Percentiles rank a stretch among this genome's conserved stretches.
Conservation (phyloP, 92 coral and sea anemone genomes). For the Heliopora coerulea region DNA sequence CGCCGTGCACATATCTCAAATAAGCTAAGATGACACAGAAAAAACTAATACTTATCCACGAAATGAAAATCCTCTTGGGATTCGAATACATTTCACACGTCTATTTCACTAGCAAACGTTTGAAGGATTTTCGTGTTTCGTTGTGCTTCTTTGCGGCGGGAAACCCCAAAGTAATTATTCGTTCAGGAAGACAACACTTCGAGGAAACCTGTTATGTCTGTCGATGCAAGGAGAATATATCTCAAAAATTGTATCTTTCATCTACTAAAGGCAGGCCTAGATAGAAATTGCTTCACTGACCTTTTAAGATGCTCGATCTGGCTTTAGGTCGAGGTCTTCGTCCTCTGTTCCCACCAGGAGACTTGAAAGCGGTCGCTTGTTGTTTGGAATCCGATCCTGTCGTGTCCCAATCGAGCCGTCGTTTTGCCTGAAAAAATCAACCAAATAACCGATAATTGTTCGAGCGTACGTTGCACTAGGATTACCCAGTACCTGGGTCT, state of each 20-base stretch:
- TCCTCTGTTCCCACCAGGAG: constrained; percentile 63
- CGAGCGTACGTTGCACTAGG: not conserved
- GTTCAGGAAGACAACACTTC: constrained; percentile 8
- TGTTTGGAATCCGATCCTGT: constrained; percentile 45
- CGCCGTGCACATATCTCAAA: not conserved
- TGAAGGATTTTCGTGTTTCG: not conserved
- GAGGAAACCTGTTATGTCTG: constrained; percentile 62
- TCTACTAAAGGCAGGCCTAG: not conserved
- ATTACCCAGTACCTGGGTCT: not conserved
- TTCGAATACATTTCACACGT: not conserved
- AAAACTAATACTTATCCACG: not conserved
- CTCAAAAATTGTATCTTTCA: not conserved
- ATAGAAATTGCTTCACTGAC: too few relatives aligned
- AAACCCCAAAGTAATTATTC: constrained; percentile 1
- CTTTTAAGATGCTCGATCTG: constrained; percentile 58
- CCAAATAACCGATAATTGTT: not conserved
- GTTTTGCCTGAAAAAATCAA: constrained; percentile 67
- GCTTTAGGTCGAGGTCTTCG: constrained; percentile 63
- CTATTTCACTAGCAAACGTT: not conserved
- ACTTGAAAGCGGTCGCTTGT: constrained; percentile 55
- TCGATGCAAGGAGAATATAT: not conserved
- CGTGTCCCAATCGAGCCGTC: constrained; percentile 88
- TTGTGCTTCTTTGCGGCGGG: not conserved
- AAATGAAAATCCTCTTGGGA: not conserved
- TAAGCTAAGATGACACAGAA: not conserved